A percentile compares a stretch with the other conserved stretches of the same genome.
Conservation (phyloP, 1,140 invertebrate genomes). For the Mamestra configurata region DNA sequence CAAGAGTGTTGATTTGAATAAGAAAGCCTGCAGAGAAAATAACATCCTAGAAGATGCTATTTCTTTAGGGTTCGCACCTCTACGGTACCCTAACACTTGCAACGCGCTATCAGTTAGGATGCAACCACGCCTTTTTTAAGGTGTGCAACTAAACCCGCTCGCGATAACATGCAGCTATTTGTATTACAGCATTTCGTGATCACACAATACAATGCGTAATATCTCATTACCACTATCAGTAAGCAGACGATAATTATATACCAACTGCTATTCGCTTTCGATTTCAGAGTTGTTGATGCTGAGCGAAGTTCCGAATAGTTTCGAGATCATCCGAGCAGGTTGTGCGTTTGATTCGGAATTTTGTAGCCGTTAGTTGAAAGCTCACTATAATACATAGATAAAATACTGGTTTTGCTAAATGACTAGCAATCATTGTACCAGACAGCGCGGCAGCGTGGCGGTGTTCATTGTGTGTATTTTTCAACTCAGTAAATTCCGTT, state of each 20-base stretch:
- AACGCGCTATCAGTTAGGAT: slow-evolving; percentile 43
- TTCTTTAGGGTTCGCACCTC: neutral
- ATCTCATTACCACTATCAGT: slow-evolving; percentile 41
- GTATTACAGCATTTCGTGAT: slow-evolving; percentile 17
- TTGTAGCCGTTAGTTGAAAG: too few species aligned
- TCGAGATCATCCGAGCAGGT: neutral
- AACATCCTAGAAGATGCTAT: too few species aligned
- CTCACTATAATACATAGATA: too few species aligned
- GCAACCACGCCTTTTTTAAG: slow-evolving; percentile 44
- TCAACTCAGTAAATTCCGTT: too few species aligned
- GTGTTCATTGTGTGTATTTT: too few species aligned
- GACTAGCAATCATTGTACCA: too few species aligned
- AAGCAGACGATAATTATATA: neutral
- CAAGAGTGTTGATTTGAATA: too few species aligned
- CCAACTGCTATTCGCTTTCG: neutral
- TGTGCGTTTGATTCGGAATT: neutral
- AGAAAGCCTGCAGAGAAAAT: too few species aligned
- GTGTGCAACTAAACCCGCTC: slow-evolving; percentile 39
- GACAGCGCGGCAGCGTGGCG: too few species aligned
- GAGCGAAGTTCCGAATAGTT: neutral
- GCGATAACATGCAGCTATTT: slow-evolving; percentile 29
- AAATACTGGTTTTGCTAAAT: too few species aligned
- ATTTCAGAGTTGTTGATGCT: neutral
- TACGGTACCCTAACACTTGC: slow-evolving; percentile 33
- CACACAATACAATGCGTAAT: slow-evolving; percentile 30